Evolutionary conservation across 2,797 vertebrate genomes (phyloP).

Genomic region (Xenops minutus): DNA sequence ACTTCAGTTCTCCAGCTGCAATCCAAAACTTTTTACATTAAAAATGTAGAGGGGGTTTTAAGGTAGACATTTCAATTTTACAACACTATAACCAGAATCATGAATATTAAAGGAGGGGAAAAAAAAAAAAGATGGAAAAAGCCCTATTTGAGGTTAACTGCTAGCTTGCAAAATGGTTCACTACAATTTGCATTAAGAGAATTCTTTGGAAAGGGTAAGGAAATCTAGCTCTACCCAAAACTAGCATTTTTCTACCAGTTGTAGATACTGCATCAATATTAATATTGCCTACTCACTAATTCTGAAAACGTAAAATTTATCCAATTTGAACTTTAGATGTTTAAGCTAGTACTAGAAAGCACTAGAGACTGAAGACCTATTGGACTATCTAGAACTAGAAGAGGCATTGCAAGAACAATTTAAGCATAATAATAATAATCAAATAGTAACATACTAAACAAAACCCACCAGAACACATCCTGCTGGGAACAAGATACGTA

Average conservation of each 20-base stretch:
- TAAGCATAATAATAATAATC: neutral
- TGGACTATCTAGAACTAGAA: neutral
- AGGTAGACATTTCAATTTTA: neutral
- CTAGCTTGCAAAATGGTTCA: neutral
- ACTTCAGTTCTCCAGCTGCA: neutral
- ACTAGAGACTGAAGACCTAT: neutral
- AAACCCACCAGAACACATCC: neutral
- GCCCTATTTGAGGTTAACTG: neutral
- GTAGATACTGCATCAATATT: neutral
- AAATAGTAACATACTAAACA: neutral
- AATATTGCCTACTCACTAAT: neutral
- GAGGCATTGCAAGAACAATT: neutral
- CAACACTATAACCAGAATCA: neutral
- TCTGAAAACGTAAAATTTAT: neutral
- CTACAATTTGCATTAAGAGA: neutral
- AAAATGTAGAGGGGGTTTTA: neutral
- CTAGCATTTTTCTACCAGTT: neutral
- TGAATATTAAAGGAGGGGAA: too few species aligned
- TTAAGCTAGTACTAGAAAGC: neutral
- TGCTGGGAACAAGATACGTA: neutral
- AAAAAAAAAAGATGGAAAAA: neutral
- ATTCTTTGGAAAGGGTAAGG: neutral
- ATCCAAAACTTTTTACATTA: neutral
- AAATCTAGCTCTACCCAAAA: neutral
- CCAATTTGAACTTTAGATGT: fast-evolving